Base-by-base conservation (phyloP, 2,888 invertebrate genomes). In the Hipparchia sbordonii region DNA sequence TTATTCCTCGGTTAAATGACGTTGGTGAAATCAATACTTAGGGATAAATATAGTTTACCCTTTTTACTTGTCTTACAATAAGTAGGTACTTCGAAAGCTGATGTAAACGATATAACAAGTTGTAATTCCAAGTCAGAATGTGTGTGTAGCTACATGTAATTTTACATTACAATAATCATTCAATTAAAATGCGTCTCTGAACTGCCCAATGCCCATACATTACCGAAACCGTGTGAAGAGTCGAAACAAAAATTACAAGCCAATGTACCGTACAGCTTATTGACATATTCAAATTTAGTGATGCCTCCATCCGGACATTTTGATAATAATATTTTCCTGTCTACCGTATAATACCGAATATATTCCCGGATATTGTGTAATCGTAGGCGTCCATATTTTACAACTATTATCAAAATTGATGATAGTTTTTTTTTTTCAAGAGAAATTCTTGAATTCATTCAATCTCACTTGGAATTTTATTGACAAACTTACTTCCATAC, bases 211-310 rank as follows among this genome's bases (percentile, higher is more conserved):
- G 6, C 52, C 51, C 33, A 12, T 12, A 52, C 33, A 52, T 52
- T 13, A 52, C 65, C 65, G 52, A 57, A 67, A 45, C 56, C 46
- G 57, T 57, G 56, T 57, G 57, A 67, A 67, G 67, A 67, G 46
- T 67, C 45, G 45, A 45, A 13, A 46, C 56, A 51, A 65, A 39
- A 67, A 13, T 56, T 33, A 45, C 9, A 57, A 46, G 56, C 23
- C 67, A 45, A 57, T 67, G 46, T 56, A 56, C 67, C 9, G 39
- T 57, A 57, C 23, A 54, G 13, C 56, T 56, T 46, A 46, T 67
- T 12, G 45, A 67, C 10, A 67, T 46, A 54, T 56, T 67, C 62
- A 48, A 62, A 65, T 65, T 52, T 10, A 63, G 23, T 12, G 51
- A 52, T 65, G 65, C 10, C 33, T 23, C 23, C 52, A 52, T 65